Evolutionary conservation across 2,888 invertebrate species (phyloP).

Genomic region (Drosophila pseudotakahashii): DNA sequence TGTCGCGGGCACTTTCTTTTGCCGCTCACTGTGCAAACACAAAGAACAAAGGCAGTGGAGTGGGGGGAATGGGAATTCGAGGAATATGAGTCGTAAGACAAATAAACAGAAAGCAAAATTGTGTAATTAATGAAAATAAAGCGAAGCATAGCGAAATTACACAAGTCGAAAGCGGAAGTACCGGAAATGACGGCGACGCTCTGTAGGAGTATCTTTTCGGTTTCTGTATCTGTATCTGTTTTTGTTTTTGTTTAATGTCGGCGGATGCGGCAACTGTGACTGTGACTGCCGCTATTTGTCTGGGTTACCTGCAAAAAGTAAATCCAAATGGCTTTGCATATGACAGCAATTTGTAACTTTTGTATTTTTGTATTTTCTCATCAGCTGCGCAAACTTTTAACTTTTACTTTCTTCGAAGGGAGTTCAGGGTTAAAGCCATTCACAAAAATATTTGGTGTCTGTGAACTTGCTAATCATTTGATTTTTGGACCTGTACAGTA

Average conservation of each 20-base stretch:
- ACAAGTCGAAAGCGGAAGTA: conserved; percentile 73
- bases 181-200: conserved; percentile 59
- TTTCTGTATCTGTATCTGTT: conserved; percentile 14
- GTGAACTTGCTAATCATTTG: background rate
- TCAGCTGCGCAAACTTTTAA: conserved; percentile 22
- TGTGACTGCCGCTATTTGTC: conserved; percentile 30
- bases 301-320: conserved; percentile 20
- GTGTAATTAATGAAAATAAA: conserved; percentile 55
- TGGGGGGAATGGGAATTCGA: conserved; percentile 12
- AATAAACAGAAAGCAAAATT: conserved; percentile 63
- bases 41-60: conserved; percentile 25
- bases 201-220: conserved; percentile 44
- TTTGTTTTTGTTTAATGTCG: conserved; percentile 27
- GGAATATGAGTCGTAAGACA: conserved; percentile 52
- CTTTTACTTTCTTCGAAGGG: conserved; percentile 23
- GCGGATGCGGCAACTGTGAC: conserved; percentile 44
- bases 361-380: conserved; percentile 26
- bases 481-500: too few species aligned
- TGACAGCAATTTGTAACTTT: conserved; percentile 34
- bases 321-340: conserved; percentile 37
- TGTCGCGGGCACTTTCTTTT: conserved; percentile 66
- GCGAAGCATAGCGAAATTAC: conserved; percentile 55
- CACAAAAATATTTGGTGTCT: background rate
- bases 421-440: background rate
- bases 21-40: conserved; percentile 66